Base-by-base conservation (phyloP, 2,113 vertebrate genomes). In the Gulo gulo region DNA sequence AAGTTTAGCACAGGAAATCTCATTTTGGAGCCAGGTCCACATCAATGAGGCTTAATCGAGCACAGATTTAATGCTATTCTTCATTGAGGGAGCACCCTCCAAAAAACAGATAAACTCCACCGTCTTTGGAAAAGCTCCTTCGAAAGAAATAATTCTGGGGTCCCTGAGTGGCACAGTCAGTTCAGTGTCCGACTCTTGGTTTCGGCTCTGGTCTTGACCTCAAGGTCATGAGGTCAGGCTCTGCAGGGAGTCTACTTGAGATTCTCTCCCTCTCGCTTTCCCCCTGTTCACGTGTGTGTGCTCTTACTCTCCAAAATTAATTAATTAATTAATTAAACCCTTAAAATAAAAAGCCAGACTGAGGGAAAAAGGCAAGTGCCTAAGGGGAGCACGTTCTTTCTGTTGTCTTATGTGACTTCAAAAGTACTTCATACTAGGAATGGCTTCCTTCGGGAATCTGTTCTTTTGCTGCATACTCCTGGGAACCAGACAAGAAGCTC, bases 321-420 rank as follows among this genome's bases (percentile, higher is more conserved):
- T 55, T 55, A 55, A 55, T 55, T 18, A 18, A 55, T 18, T 55
- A 55, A 55, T 18, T 55, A 55, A 55, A 55, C 52, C 52, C 52
- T 55, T 55, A 18, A 67, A 65, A 67, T 42, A 67, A 95, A 95
- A 89, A 93, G 20, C 20, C 42, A 87, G 12, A 23, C 50, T 91
- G n/a, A 83, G 26, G n/a, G 6, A 1, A 87, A 95, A 87, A 91
- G 34, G 24, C 50, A 78, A 93, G 29, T 94, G 74, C 95, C 80
- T 93, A 47, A 76, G 55, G 15, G n/a, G 29, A 89, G 65, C 7
- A 69, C 11, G 26, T 82, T 96, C 34, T 82, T 81, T 80, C 67
- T 86, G 6, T 69, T 91, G 39, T 88, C 61, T 94, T 89, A 10
- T 57, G 71, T 95, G 34, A 87, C 94, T 92, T 97, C 89, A 83